Conservation (phyloP, 2,797 vertebrate species). For the Diplodus sargus region DNA sequence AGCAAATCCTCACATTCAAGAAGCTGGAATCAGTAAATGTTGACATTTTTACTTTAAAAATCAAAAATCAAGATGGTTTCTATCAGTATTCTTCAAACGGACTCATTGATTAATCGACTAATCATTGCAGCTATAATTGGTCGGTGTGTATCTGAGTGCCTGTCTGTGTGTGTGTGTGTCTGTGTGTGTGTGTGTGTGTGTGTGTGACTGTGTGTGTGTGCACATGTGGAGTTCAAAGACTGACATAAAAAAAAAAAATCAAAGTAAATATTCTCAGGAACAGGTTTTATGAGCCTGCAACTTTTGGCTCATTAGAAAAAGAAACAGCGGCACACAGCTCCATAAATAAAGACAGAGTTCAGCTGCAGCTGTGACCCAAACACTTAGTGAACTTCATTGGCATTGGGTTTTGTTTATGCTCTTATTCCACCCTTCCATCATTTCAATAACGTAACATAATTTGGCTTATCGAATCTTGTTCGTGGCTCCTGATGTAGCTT, state of each 20-base stretch:
- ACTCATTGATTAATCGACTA: too few relatives aligned
- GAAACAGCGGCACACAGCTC: conserved; percentile 35
- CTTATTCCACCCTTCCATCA: background rate
- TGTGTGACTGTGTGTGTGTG: conserved; percentile 22
- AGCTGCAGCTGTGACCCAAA: background rate
- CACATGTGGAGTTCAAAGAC: conserved; percentile 41
- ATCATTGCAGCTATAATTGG: too few relatives aligned
- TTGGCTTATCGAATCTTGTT: conserved; percentile 5
- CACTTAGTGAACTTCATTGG: background rate
- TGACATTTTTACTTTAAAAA: too few relatives aligned
- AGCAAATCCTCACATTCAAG: too few relatives aligned
- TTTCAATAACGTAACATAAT: conserved; percentile 29
- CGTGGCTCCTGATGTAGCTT: background rate
- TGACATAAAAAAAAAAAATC: conserved; percentile 35
- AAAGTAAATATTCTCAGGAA: conserved; percentile 50
- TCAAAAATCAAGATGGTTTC: too few relatives aligned
- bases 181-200: conserved; percentile 18
- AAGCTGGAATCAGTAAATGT: too few relatives aligned
- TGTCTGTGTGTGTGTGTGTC: conserved; percentile 22
- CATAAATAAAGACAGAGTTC: conserved; percentile 17
- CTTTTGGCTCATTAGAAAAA: conserved; percentile 59
- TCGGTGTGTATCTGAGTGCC: background rate
- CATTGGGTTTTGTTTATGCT: background rate
- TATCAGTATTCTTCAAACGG: too few relatives aligned
- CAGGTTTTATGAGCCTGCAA: conserved; percentile 49